phyloP scores from a whole-genome alignment of 2,888 invertebrate genomes.

The Galerucella pusilla region DNA sequence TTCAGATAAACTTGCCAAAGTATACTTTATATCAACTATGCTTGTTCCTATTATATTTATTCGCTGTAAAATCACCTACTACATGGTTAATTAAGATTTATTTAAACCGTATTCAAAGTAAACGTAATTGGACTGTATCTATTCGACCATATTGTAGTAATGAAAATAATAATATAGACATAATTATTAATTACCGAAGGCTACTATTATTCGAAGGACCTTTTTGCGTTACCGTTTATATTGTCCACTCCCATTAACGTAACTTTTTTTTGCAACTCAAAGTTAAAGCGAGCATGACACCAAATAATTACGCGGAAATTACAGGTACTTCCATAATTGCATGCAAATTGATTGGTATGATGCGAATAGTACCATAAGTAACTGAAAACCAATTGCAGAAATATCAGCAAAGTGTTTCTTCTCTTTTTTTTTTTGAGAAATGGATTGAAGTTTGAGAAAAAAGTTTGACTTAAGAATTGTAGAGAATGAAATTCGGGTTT shows the following conservation, averaged over 20 bases:
- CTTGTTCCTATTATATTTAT: too few species aligned
- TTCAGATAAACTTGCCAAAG: too few species aligned
- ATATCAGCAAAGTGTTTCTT: too few species aligned
- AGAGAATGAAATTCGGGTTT: too few species aligned
- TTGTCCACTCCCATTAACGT: not conserved
- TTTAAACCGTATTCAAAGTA: not conserved
- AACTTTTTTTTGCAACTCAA: not conserved
- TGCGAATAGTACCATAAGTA: too few species aligned
- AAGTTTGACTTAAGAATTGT: too few species aligned
- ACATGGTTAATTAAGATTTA: not conserved
- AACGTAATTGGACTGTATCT: slow-evolving; percentile 7
- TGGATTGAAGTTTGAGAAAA: too few species aligned
- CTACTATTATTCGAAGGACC: slow-evolving; percentile 8
- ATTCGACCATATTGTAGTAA: slow-evolving; percentile 6
- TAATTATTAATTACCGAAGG: slow-evolving; percentile 5
- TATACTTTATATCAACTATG: too few species aligned
- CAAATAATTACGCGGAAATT: not conserved
- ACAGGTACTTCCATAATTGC: not conserved
- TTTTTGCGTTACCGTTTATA: not conserved
- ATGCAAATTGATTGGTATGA: not conserved
- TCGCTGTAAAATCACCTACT: too few species aligned
- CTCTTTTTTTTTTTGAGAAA: too few species aligned
- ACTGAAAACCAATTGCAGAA: too few species aligned
- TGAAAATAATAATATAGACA: slow-evolving; percentile 5
- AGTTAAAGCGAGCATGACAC: not conserved